phyloP scores from a whole-genome alignment of 2,888 invertebrate species.

The Amblyjoppa proteus region DNA sequence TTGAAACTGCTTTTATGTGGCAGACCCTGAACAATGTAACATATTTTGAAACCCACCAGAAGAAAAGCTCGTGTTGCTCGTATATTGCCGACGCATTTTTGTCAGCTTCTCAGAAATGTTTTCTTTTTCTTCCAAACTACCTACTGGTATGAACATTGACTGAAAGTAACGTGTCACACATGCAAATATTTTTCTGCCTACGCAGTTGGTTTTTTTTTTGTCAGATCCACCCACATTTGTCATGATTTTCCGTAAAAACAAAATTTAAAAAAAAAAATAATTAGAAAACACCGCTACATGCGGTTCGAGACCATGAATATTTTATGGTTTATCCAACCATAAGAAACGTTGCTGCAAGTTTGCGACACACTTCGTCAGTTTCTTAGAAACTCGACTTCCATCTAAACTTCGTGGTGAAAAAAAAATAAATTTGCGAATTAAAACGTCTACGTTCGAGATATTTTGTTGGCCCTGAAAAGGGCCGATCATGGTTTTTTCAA shows the following conservation, averaged over 20 bases:
- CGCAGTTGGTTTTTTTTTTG: background rate
- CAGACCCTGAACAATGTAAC: background rate
- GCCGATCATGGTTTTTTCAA: constrained; percentile 56
- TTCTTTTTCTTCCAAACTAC: too few relatives aligned
- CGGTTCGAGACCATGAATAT: background rate
- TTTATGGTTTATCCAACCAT: background rate
- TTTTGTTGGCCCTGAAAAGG: constrained; percentile 71
- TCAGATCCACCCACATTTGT: background rate
- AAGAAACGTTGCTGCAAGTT: background rate
- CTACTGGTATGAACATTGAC: background rate
- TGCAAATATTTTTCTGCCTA: background rate
- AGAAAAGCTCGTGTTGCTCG: background rate
- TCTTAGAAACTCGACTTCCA: background rate
- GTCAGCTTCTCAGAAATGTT: too few relatives aligned
- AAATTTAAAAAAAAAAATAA: too few relatives aligned
- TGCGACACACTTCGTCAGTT: background rate
- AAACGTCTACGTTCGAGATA: constrained; percentile 4
- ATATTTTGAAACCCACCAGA: background rate
- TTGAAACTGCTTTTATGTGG: background rate
- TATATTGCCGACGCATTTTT: too few relatives aligned
- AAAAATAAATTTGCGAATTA: constrained; percentile 3
- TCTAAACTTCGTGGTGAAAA: background rate
- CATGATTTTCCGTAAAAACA: background rate
- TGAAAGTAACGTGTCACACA: background rate
- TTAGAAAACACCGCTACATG: background rate